Evolutionary conservation across 1,140 invertebrate genomes (phyloP).

Genomic region (Coptotermes formosanus): DNA sequence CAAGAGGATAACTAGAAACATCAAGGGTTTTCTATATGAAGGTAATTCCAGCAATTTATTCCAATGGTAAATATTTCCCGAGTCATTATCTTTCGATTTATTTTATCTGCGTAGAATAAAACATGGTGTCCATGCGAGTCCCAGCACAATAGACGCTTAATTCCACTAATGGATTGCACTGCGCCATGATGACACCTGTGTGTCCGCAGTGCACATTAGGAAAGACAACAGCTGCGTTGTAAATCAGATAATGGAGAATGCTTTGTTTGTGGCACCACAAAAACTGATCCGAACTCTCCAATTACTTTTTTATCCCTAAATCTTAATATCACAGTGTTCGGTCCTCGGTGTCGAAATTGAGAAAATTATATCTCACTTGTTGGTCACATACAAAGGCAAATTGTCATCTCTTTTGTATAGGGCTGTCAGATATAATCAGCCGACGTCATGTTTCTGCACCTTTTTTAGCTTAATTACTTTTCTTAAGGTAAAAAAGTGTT

Average conservation of each 20-base stretch:
- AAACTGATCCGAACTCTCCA: background rate
- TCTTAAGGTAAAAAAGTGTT: background rate
- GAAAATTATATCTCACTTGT: background rate
- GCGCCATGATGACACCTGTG: background rate
- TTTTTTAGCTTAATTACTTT: background rate
- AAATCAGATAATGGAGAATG: slow-evolving; percentile 13
- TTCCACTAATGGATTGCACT: slow-evolving; percentile 1
- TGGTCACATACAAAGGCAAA: background rate
- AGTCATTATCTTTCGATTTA: background rate
- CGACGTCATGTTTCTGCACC: background rate
- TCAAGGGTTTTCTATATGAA: too few species aligned
- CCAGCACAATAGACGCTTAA: background rate
- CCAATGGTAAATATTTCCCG: too few species aligned
- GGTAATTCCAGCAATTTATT: too few species aligned
- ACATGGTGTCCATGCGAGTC: background rate
- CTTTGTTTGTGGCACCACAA: background rate
- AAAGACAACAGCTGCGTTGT: background rate
- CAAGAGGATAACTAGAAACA: too few species aligned
- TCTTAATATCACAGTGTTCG: background rate
- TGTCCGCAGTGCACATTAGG: background rate
- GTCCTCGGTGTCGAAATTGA: background rate
- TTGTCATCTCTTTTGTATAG: background rate
- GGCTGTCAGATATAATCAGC: background rate
- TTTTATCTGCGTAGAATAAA: background rate
- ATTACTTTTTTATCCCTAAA: background rate